phyloP scores from a whole-genome alignment of 2,113 vertebrate species.

The Phoxinus phoxinus region DNA sequence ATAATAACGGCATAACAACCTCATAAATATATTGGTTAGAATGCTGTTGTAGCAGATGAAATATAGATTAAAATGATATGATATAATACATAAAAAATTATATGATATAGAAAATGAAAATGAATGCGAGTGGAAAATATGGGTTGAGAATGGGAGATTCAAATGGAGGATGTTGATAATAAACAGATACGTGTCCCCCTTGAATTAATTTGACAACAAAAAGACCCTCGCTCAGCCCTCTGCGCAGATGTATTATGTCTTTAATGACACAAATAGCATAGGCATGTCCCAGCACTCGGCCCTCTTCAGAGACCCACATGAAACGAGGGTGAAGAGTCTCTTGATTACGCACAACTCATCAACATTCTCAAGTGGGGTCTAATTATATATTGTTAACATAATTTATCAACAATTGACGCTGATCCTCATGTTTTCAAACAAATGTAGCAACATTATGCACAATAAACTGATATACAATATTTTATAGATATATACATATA shows the following conservation, averaged over 20 bases:
- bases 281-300: slow-evolving; percentile 19
- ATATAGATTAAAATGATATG: not conserved
- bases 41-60: not conserved
- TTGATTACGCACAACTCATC: slow-evolving; percentile 28
- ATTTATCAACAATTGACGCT: slow-evolving; percentile 22
- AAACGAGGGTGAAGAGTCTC: slow-evolving; percentile 36
- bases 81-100: not conserved
- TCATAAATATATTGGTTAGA: not conserved
- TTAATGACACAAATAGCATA: slow-evolving; percentile 18
- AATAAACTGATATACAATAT: not conserved
- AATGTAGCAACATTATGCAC: not conserved
- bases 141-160: not conserved
- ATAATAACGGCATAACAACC: not conserved
- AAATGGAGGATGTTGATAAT: not conserved
- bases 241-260: slow-evolving; percentile 26
- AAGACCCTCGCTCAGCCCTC: not conserved
- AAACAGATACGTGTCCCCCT: slow-evolving; percentile 18
- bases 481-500: too few relatives aligned
- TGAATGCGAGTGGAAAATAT: not conserved
- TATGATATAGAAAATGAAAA: not conserved
- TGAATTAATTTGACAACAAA: slow-evolving; percentile 32
- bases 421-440: not conserved
- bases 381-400: slow-evolving; percentile 31
- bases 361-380: slow-evolving; percentile 33
- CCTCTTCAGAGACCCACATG: slow-evolving; percentile 18